Evolutionary conservation across 30 jellyfish, hydroid and myxozoan species (phyloP).

Genomic region (Aurelia coerulea): DNA sequence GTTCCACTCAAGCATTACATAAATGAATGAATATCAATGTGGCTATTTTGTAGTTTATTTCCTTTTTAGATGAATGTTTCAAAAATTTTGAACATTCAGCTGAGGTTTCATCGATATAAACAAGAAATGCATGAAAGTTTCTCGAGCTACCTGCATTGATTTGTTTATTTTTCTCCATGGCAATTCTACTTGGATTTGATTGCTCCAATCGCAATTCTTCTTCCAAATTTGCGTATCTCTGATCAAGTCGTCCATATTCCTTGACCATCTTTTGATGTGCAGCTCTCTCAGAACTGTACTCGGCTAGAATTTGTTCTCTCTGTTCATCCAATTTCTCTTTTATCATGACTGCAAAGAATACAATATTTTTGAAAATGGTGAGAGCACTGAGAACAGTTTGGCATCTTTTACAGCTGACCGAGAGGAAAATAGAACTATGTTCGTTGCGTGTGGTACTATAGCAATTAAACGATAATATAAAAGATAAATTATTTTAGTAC

Average conservation of each 20-base stretch:
- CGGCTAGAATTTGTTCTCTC: conserved; percentile 61
- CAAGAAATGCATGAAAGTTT: neutral
- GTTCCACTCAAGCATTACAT: too few relatives aligned
- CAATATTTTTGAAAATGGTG: too few relatives aligned
- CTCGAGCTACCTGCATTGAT: conserved; percentile 48
- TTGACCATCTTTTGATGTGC: conserved; percentile 93
- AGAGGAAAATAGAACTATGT: too few relatives aligned
- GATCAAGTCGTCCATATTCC: conserved; percentile 85
- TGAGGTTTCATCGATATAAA: neutral
- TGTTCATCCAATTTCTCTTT: conserved; percentile 71
- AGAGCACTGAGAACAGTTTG: neutral
- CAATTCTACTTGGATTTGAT: conserved; percentile 73
- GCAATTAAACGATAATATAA: too few relatives aligned
- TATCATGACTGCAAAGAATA: conserved; percentile 25
- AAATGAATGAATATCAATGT: too few relatives aligned
- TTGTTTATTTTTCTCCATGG: conserved; percentile 46
- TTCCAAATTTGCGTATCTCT: conserved; percentile 77
- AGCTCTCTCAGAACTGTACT: conserved; percentile 73
- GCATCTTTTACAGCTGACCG: too few relatives aligned
- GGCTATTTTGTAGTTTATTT: too few relatives aligned
- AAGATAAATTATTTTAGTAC: too few relatives aligned
- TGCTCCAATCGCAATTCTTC: conserved; percentile 73
- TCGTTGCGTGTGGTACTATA: too few relatives aligned
- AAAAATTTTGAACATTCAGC: too few relatives aligned
- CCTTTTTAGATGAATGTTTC: too few relatives aligned